Conservation (phyloP, 1,140 invertebrate genomes). For the Leptoteleia sp. region DNA sequence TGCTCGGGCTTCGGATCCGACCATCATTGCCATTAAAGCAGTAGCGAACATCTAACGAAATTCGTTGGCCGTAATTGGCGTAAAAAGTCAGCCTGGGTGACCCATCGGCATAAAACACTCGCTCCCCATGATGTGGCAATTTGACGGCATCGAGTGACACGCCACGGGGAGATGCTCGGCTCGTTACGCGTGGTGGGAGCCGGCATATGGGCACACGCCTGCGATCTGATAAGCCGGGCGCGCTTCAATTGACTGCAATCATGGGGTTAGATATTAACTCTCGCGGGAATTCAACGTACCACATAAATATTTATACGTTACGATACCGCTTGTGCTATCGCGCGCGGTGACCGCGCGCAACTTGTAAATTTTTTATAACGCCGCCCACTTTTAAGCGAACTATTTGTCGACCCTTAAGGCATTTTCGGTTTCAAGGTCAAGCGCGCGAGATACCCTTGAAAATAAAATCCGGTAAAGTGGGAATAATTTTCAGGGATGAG, state of each 20-base stretch:
- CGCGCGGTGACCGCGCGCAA: no score
- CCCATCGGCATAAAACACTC: constrained; percentile 16
- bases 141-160: constrained; percentile 30
- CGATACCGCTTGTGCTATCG: no score
- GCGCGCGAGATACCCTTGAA: no score
- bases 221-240: constrained; percentile 74
- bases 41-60: constrained; percentile 26
- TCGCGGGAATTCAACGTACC: constrained; percentile 54
- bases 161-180: constrained; percentile 25
- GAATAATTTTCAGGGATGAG: no score
- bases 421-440: no score
- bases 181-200: constrained; percentile 69
- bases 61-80: constrained; percentile 53
- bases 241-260: constrained; percentile 77
- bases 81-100: constrained; percentile 16
- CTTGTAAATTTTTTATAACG: no score
- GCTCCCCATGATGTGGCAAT: constrained; percentile 31
- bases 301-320: constrained; percentile 40
- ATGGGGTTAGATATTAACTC: constrained; percentile 72
- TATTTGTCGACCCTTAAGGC: no score
- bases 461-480: no score
- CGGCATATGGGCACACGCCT: constrained; percentile 78
- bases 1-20: not conserved
- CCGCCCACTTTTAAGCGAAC: no score
- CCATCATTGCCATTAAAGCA: not conserved